These are phyloP conservation scores for Carterocephalus palaemon DNA, from an alignment of 2,888 invertebrate species.

Conservation along the genomic window DNA sequence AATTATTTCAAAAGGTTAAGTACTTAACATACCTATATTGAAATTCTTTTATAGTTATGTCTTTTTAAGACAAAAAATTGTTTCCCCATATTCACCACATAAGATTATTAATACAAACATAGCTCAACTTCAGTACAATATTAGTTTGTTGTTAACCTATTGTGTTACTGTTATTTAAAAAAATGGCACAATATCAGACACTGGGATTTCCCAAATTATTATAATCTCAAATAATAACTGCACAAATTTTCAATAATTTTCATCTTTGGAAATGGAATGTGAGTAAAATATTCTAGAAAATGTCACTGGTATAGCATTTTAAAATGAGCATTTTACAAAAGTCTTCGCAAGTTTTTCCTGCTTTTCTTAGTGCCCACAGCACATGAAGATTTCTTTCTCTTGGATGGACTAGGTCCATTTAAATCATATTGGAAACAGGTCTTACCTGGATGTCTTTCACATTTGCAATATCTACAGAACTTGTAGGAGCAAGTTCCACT, in stretches of 20 bases:
- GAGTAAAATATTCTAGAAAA: slow-evolving; percentile 38
- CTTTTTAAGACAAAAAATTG: no score
- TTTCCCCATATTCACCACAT: no score
- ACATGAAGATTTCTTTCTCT: slow-evolving; percentile 60
- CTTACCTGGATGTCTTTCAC: slow-evolving; percentile 62
- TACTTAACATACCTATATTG: no score
- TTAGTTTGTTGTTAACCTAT: slow-evolving; percentile 8
- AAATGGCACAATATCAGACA: slow-evolving; percentile 45
- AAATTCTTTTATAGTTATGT: no score
- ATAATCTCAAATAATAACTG: slow-evolving; percentile 33
- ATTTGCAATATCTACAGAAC: slow-evolving; percentile 73
- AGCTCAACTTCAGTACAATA: no score
- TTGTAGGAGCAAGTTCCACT: slow-evolving; percentile 68
- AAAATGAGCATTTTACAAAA: slow-evolving; percentile 46
- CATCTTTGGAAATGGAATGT: slow-evolving; percentile 58
- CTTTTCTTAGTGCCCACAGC: slow-evolving; percentile 65
- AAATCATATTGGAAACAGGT: slow-evolving; percentile 63
- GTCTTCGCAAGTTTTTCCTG: slow-evolving; percentile 64
- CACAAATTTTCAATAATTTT: slow-evolving; percentile 34
- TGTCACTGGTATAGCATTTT: slow-evolving; percentile 45
- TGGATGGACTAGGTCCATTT: slow-evolving; percentile 72
- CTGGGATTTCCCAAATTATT: slow-evolving; percentile 33
- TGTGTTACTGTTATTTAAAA: slow-evolving; percentile 29
- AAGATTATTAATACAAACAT: no score
- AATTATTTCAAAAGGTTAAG: no score